These are phyloP conservation scores for Mus spretus DNA, from an alignment of 2,797 vertebrate genomes.

Conservation along the genomic window DNA sequence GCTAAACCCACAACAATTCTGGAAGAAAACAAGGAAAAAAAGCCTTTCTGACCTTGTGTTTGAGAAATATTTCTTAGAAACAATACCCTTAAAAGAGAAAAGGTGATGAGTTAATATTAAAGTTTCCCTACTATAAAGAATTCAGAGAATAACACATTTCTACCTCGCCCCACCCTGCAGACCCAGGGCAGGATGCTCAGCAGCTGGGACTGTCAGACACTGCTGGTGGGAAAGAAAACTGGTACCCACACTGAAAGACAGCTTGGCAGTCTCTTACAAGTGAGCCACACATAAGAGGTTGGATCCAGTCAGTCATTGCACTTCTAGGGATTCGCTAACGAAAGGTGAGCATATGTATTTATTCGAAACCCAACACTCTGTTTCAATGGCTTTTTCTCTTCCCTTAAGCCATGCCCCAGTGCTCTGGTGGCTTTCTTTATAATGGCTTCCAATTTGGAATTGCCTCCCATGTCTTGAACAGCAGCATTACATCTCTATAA, in stretches of 20 bases:
- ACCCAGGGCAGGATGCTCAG: not conserved
- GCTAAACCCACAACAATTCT: slow-evolving; percentile 40
- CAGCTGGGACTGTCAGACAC: not conserved
- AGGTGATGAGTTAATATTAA: not conserved
- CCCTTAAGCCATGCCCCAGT: not conserved
- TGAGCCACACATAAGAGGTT: not conserved
- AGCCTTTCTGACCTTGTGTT: not conserved
- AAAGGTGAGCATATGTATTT: not conserved
- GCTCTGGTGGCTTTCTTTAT: slow-evolving; percentile 33
- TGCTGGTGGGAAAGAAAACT: not conserved
- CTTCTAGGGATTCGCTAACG: not conserved
- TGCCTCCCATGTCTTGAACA: not conserved
- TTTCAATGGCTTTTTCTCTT: not conserved
- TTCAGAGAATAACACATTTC: not conserved
- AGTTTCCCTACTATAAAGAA: not conserved
- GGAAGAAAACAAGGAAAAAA: slow-evolving; percentile 52
- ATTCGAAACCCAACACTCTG: not conserved
- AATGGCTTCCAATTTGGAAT: slow-evolving; percentile 5
- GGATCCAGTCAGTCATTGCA: not conserved
- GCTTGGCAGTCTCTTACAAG: not conserved
- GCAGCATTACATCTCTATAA: not conserved
- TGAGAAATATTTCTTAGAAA: slow-evolving; percentile 53
- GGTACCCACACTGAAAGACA: slow-evolving; percentile 2
- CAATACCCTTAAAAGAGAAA: not conserved
- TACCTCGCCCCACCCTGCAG: not conserved